Evolutionary conservation across 2,888 invertebrate genomes (phyloP).

Genomic region (Lepas anatifera): DNA sequence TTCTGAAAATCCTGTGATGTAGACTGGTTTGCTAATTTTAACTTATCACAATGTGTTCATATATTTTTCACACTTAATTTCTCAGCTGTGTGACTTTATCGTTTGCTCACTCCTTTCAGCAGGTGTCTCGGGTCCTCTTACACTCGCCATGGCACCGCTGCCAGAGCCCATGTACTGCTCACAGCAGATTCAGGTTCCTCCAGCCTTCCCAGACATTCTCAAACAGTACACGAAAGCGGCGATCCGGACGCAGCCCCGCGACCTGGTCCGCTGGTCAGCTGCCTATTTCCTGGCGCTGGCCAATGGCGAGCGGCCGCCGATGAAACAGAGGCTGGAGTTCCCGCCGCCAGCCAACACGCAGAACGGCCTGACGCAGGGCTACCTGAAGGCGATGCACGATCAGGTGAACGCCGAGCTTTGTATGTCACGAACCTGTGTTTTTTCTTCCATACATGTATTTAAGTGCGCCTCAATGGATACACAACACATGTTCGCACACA

Average conservation of each 20-base stretch:
- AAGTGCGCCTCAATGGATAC: too few relatives aligned
- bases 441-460: too few relatives aligned
- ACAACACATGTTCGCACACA: too few relatives aligned
- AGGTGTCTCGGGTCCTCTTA: too few relatives aligned
- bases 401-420: too few relatives aligned
- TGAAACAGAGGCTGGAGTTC: constrained; percentile 62
- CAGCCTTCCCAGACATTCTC: constrained; percentile 64
- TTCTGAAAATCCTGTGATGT: too few relatives aligned
- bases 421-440: too few relatives aligned
- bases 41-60: too few relatives aligned
- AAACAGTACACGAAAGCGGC: constrained; percentile 84
- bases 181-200: constrained; percentile 45
- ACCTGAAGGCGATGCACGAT: constrained; percentile 21
- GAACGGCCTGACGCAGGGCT: constrained; percentile 22
- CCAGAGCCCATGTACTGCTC: constrained; percentile 11
- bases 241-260: constrained; percentile 76
- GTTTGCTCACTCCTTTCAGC: background rate
- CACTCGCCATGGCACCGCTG: background rate
- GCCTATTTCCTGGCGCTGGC: constrained; percentile 49
- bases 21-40: too few relatives aligned
- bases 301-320: constrained; percentile 62
- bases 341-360: constrained; percentile 49
- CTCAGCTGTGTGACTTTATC: too few relatives aligned
- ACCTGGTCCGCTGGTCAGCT: constrained; percentile 70
- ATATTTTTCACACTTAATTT: too few relatives aligned